Evolutionary conservation across 2,113 vertebrate species (phyloP), one percentile per base, ranked within the genome.

Genomic region (Eira barbara): DNA sequence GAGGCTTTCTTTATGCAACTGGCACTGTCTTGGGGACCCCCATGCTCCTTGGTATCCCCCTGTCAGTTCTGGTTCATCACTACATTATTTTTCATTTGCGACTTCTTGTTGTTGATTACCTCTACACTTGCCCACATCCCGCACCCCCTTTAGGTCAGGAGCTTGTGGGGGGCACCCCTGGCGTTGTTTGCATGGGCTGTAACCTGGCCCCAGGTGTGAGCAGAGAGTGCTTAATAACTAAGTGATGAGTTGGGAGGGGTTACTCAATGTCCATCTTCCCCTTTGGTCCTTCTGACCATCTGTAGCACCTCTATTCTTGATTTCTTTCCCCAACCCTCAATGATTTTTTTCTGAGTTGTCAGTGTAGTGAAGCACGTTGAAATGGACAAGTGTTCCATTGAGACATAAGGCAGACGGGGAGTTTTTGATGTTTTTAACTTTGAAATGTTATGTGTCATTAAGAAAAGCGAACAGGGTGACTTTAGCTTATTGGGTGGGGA

Each of bases 31-130:
- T 3, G 0, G 55, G 95, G 67, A 27, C 23, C n/a, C 29, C n/a
- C 7, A 0, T 3, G 20, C 42, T 14, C 18, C 83, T 57, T 31
- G 52, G n/a, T 47, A 23, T 65, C 21, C 61, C 49, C 47, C 25
- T 31, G 57, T 89, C 52, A 34, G 42, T 94, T 96, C 89, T 21
- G 47, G 93, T 95, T 95, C 45, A 11, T 95, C 61, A 65, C n/a
- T 73, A 15, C 34, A 39, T 94, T 55, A 31, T 74, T 93, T 79
- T 36, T 89, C 67, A 90, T 84, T 57, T 87, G 71, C 39, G 3
- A n/a, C 39, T 88, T 96, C 45, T 71, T 85, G 42, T 14, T 42
- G 74, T 71, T 52, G 55, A 67, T 90, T 47, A 23, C 34, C 23
- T 73, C 34, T 7, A 11, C 29, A 23, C 93, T 97, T 95, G 65